A percentile compares a stretch with the other conserved stretches of the same genome.
Evolutionary conservation across 2,888 invertebrate species (phyloP).

Genomic region (Embidobia sp.): DNA sequence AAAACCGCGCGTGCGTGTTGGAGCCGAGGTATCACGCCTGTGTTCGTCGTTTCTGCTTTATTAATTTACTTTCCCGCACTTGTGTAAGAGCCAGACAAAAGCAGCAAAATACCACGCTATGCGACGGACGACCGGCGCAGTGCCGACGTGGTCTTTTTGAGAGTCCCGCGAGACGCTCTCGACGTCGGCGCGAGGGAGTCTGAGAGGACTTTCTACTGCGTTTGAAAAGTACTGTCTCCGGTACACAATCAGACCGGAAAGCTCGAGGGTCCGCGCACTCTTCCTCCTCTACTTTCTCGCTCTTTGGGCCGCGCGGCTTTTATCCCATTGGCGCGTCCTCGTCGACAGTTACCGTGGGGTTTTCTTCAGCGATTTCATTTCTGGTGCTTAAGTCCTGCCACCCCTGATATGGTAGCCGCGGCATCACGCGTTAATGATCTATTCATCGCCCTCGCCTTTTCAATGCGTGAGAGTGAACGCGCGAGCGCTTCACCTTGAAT

Average conservation of each 20-base stretch:
- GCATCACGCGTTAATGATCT: slow-evolving; percentile 63
- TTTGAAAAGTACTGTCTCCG: slow-evolving; percentile 65
- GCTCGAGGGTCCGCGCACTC: slow-evolving; percentile 61
- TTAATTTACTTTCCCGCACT: slow-evolving; percentile 43
- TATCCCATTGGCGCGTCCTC: slow-evolving; percentile 51
- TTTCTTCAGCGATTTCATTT: slow-evolving; percentile 55
- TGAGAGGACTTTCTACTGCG: slow-evolving; percentile 60
- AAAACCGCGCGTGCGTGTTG: too few relatives aligned
- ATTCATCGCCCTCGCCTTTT: slow-evolving; percentile 55
- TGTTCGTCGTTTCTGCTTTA: slow-evolving; percentile 28
- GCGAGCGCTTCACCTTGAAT: slow-evolving; percentile 37
- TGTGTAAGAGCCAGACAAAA: slow-evolving; percentile 33
- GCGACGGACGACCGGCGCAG: slow-evolving; percentile 39
- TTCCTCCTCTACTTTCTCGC: slow-evolving; percentile 40
- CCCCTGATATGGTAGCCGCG: slow-evolving; percentile 19
- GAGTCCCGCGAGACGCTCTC: slow-evolving; percentile 64
- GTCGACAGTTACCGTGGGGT: slow-evolving; percentile 37
- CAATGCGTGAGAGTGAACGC: slow-evolving; percentile 26
- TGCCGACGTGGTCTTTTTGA: slow-evolving; percentile 55
- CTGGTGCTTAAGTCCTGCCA: slow-evolving; percentile 32
- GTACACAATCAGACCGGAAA: slow-evolving; percentile 65
- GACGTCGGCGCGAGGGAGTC: slow-evolving; percentile 60
- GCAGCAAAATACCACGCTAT: slow-evolving; percentile 50
- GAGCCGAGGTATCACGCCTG: too few relatives aligned
- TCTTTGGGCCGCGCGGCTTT: too few relatives aligned